Percentiles rank a stretch among this genome's conserved stretches.
These are phyloP conservation scores for Gorsachius magnificus DNA, from an alignment of 2,797 vertebrate genomes.

Conservation along the genomic window DNA sequence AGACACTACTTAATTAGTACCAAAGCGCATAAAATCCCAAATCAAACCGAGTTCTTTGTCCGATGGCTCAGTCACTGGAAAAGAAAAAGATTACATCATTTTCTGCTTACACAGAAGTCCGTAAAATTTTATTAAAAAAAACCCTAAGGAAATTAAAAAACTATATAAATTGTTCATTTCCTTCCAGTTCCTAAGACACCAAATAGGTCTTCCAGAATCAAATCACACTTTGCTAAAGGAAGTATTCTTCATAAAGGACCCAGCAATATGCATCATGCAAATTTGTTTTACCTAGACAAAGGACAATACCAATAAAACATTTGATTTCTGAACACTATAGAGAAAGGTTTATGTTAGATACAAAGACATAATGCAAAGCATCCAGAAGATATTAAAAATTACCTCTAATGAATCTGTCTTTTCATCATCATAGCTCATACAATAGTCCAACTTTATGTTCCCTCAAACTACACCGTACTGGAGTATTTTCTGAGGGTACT, in stretches of 20 bases:
- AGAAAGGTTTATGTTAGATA: neutral
- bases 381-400: neutral
- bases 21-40: slow-evolving; percentile 38
- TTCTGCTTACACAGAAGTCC: slow-evolving; percentile 20
- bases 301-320: neutral
- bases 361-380: neutral
- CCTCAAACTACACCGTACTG: fast-evolving
- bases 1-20: slow-evolving; percentile 58
- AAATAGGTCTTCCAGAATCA: slow-evolving; percentile 38
- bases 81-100: neutral
- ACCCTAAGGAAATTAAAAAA: neutral
- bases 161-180: slow-evolving; percentile 16
- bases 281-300: neutral
- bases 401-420: neutral
- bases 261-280: neutral
- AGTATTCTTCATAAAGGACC: neutral
- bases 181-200: neutral
- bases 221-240: neutral
- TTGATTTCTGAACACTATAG: neutral
- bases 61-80: neutral
- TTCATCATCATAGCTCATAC: neutral
- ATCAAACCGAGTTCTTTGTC: neutral
- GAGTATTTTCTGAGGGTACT: neutral
- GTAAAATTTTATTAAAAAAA: slow-evolving; percentile 19
- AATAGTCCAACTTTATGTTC: neutral